Conservation (phyloP, 2,113 vertebrate genomes). For the Sander vitreus region DNA sequence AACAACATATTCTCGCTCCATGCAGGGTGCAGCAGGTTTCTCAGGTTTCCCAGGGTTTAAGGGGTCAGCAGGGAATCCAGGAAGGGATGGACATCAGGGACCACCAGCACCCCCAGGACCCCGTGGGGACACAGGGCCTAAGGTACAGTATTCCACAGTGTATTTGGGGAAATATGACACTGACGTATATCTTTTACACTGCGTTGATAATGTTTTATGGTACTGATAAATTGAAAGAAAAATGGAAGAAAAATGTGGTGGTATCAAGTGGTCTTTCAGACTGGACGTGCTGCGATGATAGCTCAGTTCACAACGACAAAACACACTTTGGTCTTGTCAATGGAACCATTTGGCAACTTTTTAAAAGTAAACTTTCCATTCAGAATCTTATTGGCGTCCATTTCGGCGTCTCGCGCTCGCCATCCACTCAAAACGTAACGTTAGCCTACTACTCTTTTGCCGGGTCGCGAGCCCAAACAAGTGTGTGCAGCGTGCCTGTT, state of each 20-base stretch:
- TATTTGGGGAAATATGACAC: background rate
- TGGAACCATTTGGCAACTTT: too few species aligned
- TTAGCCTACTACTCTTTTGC: too few species aligned
- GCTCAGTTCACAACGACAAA: too few species aligned
- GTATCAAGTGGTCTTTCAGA: too few species aligned
- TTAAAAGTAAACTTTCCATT: too few species aligned
- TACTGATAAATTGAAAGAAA: constrained; percentile 2
- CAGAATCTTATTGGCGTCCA: too few species aligned
- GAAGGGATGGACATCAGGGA: constrained; percentile 80
- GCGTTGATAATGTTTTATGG: background rate
- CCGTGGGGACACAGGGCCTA: constrained; percentile 82
- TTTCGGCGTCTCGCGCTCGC: too few species aligned
- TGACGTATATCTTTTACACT: background rate
- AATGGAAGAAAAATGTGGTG: background rate
- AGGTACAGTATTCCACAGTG: constrained; percentile 75
- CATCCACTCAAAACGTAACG: too few species aligned
- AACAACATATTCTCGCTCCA: background rate
- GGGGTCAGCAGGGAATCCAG: constrained; percentile 83
- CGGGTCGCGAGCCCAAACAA: too few species aligned
- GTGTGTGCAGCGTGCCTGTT: too few species aligned
- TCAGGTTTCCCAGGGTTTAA: constrained; percentile 90
- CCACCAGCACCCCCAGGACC: constrained; percentile 79
- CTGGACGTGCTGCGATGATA: too few species aligned
- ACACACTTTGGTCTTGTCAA: too few species aligned
- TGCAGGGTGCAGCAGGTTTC: constrained; percentile 87